A percentile compares a stretch with the other conserved stretches of the same genome.
Evolutionary conservation across 2,797 vertebrate species (phyloP).

Genomic region (Lycodopsis pacificus): DNA sequence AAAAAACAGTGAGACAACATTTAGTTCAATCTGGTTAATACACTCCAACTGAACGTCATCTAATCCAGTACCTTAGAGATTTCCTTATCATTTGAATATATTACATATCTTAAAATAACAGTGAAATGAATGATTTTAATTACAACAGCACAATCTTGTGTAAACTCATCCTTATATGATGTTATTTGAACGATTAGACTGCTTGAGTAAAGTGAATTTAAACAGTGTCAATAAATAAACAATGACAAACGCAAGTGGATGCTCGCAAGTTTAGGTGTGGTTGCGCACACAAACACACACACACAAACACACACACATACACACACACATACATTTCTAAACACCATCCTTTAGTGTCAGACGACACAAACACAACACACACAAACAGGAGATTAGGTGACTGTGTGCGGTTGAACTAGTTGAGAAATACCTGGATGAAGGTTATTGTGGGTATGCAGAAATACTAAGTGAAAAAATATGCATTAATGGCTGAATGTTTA

Average conservation of each 20-base stretch:
- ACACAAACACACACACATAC: constrained; percentile 7
- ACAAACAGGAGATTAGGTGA: constrained; percentile 32
- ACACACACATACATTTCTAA: neutral
- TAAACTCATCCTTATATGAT: constrained; percentile 46
- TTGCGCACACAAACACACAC: neutral
- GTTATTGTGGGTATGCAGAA: constrained; percentile 30
- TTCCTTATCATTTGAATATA: constrained; percentile 14
- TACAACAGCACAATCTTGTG: constrained; percentile 35
- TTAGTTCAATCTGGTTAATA: constrained; percentile 39
- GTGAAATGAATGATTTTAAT: constrained; percentile 22
- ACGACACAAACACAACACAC: constrained; percentile 34
- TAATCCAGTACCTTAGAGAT: constrained; percentile 14
- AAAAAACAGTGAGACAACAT: constrained; percentile 43
- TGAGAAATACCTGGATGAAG: constrained; percentile 43
- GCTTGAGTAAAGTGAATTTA: neutral
- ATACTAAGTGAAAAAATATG: constrained; percentile 3
- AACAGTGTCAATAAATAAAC: constrained; percentile 20
- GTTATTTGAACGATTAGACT: constrained; percentile 15
- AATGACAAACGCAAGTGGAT: constrained; percentile 24
- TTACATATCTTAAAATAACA: constrained; percentile 10
- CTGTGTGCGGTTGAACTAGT: constrained; percentile 12
- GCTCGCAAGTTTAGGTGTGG: neutral
- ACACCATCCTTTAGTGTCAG: constrained; percentile 18
- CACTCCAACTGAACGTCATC: constrained; percentile 4
- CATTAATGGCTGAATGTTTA: constrained; percentile 16